A percentile compares a stretch with the other conserved stretches of the same genome.
phyloP scores from a whole-genome alignment of 2,113 vertebrate genomes.

The Sakesphorus luctuosus region DNA sequence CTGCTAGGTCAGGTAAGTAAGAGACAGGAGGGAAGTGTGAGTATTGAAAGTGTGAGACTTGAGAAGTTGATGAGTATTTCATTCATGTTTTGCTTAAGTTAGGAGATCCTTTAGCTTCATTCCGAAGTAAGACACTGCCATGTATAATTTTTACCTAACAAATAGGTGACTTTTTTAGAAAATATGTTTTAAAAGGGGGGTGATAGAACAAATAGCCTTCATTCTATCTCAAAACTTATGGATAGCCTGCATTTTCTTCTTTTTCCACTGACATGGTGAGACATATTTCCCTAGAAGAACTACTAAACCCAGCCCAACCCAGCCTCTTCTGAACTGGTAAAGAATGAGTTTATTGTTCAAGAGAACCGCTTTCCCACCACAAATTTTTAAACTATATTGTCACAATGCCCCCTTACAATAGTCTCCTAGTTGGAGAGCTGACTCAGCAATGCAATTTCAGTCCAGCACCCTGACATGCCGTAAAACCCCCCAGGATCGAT shows the following conservation, averaged over 20 bases:
- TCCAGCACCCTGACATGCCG: background rate
- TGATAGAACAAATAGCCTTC: background rate
- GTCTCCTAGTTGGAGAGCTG: background rate
- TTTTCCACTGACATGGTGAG: background rate
- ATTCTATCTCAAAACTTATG: background rate
- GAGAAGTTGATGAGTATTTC: background rate
- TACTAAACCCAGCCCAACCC: background rate
- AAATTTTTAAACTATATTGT: background rate
- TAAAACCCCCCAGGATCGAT: background rate
- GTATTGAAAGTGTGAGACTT: background rate
- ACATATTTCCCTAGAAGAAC: background rate
- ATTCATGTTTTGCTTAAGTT: background rate
- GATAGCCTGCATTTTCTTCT: background rate
- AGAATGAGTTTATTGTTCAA: background rate
- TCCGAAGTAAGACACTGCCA: background rate
- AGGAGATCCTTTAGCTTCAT: background rate
- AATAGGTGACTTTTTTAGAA: background rate
- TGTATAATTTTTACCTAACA: background rate
- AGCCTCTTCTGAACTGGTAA: background rate
- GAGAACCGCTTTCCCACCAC: background rate
- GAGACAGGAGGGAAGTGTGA: background rate
- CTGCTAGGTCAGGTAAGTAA: background rate
- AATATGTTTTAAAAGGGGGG: background rate
- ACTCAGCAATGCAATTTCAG: background rate
- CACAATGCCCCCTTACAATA: accelerated